These are phyloP conservation scores for Dascyllus trimaculatus DNA, from an alignment of 2,113 vertebrate species.

Conservation along the genomic window DNA sequence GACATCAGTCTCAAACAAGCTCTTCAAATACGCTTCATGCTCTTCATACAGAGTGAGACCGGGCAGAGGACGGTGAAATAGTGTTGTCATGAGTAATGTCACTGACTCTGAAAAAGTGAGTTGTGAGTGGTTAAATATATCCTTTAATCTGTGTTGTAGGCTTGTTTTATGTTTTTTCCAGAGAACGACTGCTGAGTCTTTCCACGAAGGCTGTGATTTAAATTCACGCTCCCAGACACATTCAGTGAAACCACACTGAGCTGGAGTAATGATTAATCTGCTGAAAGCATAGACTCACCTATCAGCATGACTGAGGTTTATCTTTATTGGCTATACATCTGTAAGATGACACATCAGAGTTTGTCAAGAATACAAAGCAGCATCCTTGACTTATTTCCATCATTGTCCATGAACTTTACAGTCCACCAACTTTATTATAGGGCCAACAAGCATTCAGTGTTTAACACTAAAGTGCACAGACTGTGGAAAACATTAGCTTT, in stretches of 20 bases:
- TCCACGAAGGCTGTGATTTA: constrained; percentile 2
- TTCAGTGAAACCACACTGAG: not conserved
- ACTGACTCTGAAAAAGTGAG: not conserved
- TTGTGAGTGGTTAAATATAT: constrained; percentile 14
- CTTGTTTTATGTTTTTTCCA: constrained; percentile 43
- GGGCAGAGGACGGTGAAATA: not conserved
- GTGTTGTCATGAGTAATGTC: constrained; percentile 8
- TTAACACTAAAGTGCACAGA: no score
- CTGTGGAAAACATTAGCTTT: no score
- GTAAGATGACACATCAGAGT: no score
- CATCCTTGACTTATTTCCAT: no score
- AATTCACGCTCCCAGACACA: not conserved
- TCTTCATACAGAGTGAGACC: not conserved
- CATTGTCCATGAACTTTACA: no score
- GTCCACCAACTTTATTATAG: no score
- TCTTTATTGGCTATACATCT: no score
- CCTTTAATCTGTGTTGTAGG: constrained; percentile 12
- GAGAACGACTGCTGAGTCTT: constrained; percentile 24
- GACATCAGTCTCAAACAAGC: not conserved
- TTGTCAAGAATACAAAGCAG: no score
- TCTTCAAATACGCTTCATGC: not conserved
- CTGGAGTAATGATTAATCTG: not conserved
- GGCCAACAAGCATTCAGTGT: no score
- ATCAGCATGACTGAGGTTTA: not conserved
- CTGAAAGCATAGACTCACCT: not conserved